These are phyloP conservation scores for Heptranchias perlo DNA, from an alignment of 2,113 vertebrate genomes.

Conservation along the genomic window DNA sequence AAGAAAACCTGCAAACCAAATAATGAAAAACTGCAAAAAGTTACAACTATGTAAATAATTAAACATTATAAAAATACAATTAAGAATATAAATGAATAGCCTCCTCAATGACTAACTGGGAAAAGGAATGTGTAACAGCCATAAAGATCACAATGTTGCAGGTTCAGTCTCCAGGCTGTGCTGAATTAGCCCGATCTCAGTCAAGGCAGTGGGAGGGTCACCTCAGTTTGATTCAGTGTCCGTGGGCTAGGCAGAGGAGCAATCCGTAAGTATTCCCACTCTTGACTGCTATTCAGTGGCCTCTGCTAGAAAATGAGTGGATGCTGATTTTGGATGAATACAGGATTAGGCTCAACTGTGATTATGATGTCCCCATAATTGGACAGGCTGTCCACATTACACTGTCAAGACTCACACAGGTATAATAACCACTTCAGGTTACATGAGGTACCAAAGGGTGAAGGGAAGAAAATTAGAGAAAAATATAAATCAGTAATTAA, in stretches of 20 bases:
- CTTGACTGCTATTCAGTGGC: background rate
- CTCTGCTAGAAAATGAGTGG: background rate
- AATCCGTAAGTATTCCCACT: background rate
- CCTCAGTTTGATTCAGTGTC: background rate
- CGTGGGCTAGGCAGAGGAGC: background rate
- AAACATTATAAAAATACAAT: background rate
- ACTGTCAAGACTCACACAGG: background rate
- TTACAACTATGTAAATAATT: background rate
- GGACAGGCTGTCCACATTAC: background rate
- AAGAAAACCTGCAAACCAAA: background rate
- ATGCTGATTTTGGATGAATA: background rate
- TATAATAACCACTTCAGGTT: background rate
- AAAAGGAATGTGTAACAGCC: background rate
- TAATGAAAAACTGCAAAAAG: background rate
- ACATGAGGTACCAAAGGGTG: background rate
- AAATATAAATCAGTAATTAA: background rate
- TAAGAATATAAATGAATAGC: background rate
- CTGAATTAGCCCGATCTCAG: background rate
- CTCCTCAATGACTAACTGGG: background rate
- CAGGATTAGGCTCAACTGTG: background rate
- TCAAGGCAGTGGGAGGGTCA: background rate
- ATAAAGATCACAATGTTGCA: background rate
- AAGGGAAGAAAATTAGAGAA: background rate
- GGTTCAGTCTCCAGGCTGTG: background rate
- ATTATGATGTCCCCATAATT: background rate